These are phyloP conservation scores for Nothoprocta perdicaria DNA, from an alignment of 2,113 vertebrate genomes.

Conservation along the genomic window DNA sequence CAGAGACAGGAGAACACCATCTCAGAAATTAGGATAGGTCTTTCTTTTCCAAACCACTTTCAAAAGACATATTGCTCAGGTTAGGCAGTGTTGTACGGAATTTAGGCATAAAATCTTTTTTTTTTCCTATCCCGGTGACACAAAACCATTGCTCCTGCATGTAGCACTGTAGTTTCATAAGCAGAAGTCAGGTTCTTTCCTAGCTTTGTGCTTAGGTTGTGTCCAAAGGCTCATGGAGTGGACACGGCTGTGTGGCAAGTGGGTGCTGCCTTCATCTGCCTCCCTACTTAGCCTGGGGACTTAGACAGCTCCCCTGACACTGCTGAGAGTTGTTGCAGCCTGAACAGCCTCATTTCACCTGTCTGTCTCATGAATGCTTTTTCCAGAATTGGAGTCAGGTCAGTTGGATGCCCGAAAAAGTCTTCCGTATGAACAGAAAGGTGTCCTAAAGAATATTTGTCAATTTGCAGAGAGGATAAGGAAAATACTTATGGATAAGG, in stretches of 20 bases:
- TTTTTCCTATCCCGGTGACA: neutral
- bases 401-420: neutral
- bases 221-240: neutral
- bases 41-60: neutral
- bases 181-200: neutral
- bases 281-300: neutral
- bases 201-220: too few relatives aligned
- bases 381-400: too few relatives aligned
- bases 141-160: neutral
- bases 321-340: neutral
- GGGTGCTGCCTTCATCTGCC: neutral
- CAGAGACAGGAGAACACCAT: neutral
- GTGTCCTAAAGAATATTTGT: neutral
- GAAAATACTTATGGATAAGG: neutral
- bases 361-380: neutral
- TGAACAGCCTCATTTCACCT: neutral
- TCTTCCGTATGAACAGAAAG: neutral
- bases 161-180: too few relatives aligned
- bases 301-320: neutral
- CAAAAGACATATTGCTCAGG: neutral
- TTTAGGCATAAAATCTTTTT: neutral
- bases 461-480: fast-evolving
- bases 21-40: neutral
- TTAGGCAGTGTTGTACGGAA: too few relatives aligned
- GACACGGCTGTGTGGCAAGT: neutral